phyloP scores from a whole-genome alignment of 2,113 vertebrate species.

The Spea bombifrons region DNA sequence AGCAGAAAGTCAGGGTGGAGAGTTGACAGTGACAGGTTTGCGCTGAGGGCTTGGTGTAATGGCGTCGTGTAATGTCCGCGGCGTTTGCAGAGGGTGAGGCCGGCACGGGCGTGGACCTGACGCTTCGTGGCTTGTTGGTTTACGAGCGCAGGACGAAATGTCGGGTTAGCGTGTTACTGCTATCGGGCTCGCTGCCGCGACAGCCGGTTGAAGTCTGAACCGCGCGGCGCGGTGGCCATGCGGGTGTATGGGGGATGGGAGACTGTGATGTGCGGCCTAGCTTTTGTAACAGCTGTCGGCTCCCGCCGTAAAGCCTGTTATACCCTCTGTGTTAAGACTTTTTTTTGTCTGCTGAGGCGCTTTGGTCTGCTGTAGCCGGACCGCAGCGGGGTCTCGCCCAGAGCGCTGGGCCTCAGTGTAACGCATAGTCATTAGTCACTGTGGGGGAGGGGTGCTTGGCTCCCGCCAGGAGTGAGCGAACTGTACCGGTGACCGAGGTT shows the following conservation, averaged over 20 bases:
- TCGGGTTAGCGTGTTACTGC: too few relatives aligned
- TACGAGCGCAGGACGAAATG: too few relatives aligned
- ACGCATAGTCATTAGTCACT: background rate
- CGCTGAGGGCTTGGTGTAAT: too few relatives aligned
- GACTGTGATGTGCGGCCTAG: background rate
- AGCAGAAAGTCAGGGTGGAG: background rate
- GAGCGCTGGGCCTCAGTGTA: slow-evolving; percentile 19
- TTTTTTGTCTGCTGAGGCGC: too few relatives aligned
- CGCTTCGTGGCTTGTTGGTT: too few relatives aligned
- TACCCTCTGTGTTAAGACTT: too few relatives aligned
- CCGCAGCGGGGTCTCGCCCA: background rate
- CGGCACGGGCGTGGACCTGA: slow-evolving; percentile 1
- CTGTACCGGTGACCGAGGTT: background rate
- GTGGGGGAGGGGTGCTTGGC: slow-evolving; percentile 15
- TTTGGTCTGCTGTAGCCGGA: too few relatives aligned
- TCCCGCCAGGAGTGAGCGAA: background rate
- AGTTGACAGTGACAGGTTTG: background rate
- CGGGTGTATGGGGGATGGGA: slow-evolving; percentile 16
- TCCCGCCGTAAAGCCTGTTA: too few relatives aligned
- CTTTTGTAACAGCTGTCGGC: background rate
- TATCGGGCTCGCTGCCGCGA: background rate
- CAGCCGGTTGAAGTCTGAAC: background rate
- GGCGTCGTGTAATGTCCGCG: background rate
- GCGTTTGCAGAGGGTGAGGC: slow-evolving; percentile 1
- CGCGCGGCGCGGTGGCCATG: background rate